A percentile compares a stretch with the other conserved stretches of the same genome.
Conservation (phyloP, 2,888 invertebrate genomes). For the Chloroclystis v-ata region DNA sequence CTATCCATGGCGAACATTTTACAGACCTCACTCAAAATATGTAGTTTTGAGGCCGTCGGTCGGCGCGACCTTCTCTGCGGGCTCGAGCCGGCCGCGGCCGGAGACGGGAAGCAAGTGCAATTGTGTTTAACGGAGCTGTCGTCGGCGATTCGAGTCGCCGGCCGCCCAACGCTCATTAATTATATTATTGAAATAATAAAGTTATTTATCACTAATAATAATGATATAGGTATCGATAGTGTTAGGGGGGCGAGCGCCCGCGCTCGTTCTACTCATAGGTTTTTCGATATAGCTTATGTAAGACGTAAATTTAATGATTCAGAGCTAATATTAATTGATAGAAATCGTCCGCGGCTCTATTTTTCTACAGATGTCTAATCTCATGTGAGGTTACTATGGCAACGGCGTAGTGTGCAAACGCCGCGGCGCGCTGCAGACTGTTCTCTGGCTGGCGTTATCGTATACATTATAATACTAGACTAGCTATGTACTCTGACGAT, state of each 20-base stretch:
- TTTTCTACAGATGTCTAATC: constrained; percentile 59
- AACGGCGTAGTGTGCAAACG: constrained; percentile 26
- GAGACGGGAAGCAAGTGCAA: constrained; percentile 30
- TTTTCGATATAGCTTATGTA: constrained; percentile 47
- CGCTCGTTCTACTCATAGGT: constrained; percentile 37
- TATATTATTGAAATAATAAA: constrained; percentile 22
- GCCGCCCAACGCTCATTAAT: constrained; percentile 12
- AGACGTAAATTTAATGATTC: constrained; percentile 46
- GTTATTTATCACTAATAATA: constrained; percentile 32
- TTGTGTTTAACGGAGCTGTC: constrained; percentile 23
- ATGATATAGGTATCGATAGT: constrained; percentile 24
- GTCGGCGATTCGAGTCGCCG: constrained; percentile 6
- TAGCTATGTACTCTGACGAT: background rate
- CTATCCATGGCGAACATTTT: background rate
- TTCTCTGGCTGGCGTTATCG: constrained; percentile 3
- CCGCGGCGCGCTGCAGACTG: background rate
- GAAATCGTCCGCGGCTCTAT: constrained; percentile 55
- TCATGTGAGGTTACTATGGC: constrained; percentile 35
- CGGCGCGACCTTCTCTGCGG: background rate
- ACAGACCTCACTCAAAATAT: background rate
- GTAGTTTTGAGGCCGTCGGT: background rate
- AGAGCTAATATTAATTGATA: constrained; percentile 49
- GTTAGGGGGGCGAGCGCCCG: background rate
- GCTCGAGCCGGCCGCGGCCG: no score
- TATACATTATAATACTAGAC: background rate